phyloP scores from a whole-genome alignment of 1,140 invertebrate genomes.

The Saccostrea glomerata region DNA sequence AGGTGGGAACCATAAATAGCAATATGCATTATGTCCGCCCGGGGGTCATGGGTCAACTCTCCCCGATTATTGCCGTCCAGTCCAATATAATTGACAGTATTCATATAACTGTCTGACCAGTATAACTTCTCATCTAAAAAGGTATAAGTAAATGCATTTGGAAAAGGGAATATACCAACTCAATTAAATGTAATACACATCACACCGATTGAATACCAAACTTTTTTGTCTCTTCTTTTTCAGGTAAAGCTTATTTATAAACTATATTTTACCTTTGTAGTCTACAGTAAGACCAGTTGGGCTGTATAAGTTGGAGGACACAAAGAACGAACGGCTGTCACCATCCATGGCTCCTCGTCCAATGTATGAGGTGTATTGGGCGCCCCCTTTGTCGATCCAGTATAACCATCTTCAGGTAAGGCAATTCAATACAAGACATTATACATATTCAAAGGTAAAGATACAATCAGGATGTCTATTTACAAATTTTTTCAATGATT shows the following conservation, averaged over 20 bases:
- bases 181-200: no score
- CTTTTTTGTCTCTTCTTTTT: no score
- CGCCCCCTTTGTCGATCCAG: slow-evolving; percentile 21
- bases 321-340: not conserved
- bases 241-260: no score
- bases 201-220: no score
- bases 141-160: not conserved
- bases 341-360: slow-evolving; percentile 34
- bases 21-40: slow-evolving; percentile 29
- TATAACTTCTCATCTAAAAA: slow-evolving; percentile 22
- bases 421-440: not conserved
- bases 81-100: slow-evolving; percentile 32
- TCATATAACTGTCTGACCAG: slow-evolving; percentile 26
- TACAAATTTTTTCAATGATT: not conserved
- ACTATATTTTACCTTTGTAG: not conserved
- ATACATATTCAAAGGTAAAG: not conserved
- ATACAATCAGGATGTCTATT: not conserved
- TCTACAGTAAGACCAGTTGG: slow-evolving; percentile 10
- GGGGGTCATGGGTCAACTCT: slow-evolving; percentile 12
- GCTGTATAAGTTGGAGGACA: slow-evolving; percentile 5
- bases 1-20: not conserved
- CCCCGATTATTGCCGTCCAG: slow-evolving; percentile 7
- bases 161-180: not conserved
- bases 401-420: slow-evolving; percentile 20
- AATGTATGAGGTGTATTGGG: not conserved